Base-by-base conservation (phyloP, 2,888 invertebrate genomes). In the Trachelus troglodyta region DNA sequence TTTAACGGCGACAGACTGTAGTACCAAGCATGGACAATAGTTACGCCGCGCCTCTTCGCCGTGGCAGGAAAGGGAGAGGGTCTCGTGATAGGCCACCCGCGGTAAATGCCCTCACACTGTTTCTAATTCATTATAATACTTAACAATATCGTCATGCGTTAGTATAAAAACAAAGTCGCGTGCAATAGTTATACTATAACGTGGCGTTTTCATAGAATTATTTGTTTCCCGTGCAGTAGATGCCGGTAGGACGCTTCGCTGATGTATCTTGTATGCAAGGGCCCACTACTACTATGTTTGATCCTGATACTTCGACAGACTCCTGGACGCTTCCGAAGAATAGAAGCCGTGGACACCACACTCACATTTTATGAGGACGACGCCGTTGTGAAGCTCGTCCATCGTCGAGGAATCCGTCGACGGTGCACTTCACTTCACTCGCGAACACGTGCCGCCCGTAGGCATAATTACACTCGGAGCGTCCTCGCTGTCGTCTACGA, bases 291-390 rank as follows among this genome's bases (percentile, higher is more conserved):
- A 15, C 23, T 56, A 56, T 23, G 56, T 23, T 56, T 56, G 56
- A 56, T 56, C 56, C 23, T 56, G 56, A 56, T 56, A 56, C 23
- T 56, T 56, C 56, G 56, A 56, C 23, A 56, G 23, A 56, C 23
- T 56, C 56, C 56, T 56, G 23, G 23, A 56, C 23, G 56, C 56
- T 56, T 56, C 56, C 23, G 56, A 23, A 23, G 6, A 23, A 56
- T 9, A 56, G 56, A 75, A 76, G 37, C 77, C 73, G 37, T 33
- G 75, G 37, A 80, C 79, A 68, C 68, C 77, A 77, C 80, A 94
- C 95, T 95, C 93, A 95, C 95, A 95, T 93, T 95, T 95, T 90
- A 95, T 95, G 92, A 95, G 94, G 87, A 95, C 94, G 90, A 95
- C 95, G 87, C 95, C 95, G 92, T 94, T 94, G 91, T 94, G 94